Percentiles rank a stretch among this genome's conserved stretches.
Conservation (phyloP, 2,113 vertebrate species). For the Mionectes macconnelli region DNA sequence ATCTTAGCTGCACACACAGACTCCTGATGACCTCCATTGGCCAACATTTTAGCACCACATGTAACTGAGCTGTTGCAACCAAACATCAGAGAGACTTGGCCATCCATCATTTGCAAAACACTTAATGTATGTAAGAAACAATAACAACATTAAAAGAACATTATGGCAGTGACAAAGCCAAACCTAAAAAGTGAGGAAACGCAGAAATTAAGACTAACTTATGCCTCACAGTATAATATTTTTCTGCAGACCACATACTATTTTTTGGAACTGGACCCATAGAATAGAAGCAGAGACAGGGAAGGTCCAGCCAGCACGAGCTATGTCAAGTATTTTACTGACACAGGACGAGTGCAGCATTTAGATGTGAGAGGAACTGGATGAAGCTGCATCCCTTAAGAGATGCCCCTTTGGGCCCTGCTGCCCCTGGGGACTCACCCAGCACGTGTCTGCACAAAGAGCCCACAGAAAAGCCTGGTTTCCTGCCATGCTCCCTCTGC, state of each 20-base stretch:
- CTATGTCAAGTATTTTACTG: neutral
- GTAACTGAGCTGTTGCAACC: conserved; percentile 1
- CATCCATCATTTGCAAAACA: conserved; percentile 22
- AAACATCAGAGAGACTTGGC: conserved; percentile 20
- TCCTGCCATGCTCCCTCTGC: neutral
- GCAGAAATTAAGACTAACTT: conserved; percentile 35
- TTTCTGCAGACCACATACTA: neutral
- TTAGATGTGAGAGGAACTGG: neutral
- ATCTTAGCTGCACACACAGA: neutral
- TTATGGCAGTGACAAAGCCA: conserved; percentile 29
- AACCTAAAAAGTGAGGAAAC: conserved; percentile 15
- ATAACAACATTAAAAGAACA: conserved; percentile 50
- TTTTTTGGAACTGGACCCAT: conserved; percentile 45
- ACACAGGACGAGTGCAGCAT: neutral
- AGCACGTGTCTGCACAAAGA: neutral
- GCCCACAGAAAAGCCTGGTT: neutral
- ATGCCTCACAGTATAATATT: neutral
- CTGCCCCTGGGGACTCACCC: neutral
- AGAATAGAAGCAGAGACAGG: neutral
- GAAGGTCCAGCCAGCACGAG: neutral
- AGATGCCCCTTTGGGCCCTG: neutral
- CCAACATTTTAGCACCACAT: neutral
- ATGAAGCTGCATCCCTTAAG: neutral
- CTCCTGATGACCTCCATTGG: conserved; percentile 4
- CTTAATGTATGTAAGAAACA: conserved; percentile 1